Base-by-base conservation (phyloP, 2,888 invertebrate species). In the Nemotelus pantherinus region DNA sequence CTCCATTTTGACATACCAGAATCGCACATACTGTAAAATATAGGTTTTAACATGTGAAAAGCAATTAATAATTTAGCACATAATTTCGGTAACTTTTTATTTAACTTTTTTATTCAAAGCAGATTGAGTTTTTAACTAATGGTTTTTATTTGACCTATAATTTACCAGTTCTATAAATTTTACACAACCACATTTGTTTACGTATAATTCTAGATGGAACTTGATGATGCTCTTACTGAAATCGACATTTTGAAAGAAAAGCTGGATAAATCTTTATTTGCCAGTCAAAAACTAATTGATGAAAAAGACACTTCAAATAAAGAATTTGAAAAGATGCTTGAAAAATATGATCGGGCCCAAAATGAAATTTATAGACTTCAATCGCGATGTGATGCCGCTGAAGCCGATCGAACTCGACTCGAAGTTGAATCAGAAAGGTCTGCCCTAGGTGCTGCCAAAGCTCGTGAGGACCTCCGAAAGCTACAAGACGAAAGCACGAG, bases 291-390 rank as follows among this genome's bases (percentile, higher is more conserved):
- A 87, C 91, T 94, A 44, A 90, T 94, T 81, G 96, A 96, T 84
- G 96, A 97, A 84, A 93, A 95, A 83, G 96, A 96, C 83, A 92
- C 91, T 75, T 92, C 94, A 82, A 94, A 95, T 89, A 95, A 95
- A 88, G 96, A 97, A 88, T 94, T 95, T 86, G 96, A 96, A 85
- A 95, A 96, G 88, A 92, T 96, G 90, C 89, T 96, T 83, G 96
- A 96, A 88, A 96, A 96, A 89, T 95, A 95, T 87, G 95, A 95
- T 88, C 95, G 96, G 84, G 93, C 94, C 41, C 96, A 97, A 86
- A 95, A 94, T 82, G 97, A 97, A 87, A 91, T 95, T 78, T 96
- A 95, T 86, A 91, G 96, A 80, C 88, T 96, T 79, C 96, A 96
- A 86, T 95, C 94, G 82, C 94, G 95, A 85, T 91, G 96, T 86